These are phyloP conservation scores for Lasaia peninsularis DNA, from an alignment of 1,140 invertebrate genomes.

Conservation along the genomic window DNA sequence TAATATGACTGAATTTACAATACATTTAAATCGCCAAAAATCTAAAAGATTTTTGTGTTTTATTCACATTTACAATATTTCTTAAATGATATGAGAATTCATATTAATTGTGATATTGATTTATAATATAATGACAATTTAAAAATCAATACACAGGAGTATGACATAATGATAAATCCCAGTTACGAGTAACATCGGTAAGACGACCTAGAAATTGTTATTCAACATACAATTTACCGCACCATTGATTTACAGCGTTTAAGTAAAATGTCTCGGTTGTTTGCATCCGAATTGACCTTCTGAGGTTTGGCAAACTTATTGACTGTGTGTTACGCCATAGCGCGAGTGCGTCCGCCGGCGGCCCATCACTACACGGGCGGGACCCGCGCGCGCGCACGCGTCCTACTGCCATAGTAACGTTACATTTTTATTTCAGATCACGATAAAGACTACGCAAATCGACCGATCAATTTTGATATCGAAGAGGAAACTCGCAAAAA, in stretches of 20 bases:
- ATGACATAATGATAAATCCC: background rate
- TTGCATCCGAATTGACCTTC: constrained; percentile 72
- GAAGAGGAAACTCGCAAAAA: constrained; percentile 93
- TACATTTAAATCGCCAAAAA: too few relatives aligned
- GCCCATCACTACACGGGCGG: constrained; percentile 34
- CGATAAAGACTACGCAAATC: constrained; percentile 88
- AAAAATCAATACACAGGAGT: background rate
- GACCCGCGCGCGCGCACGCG: constrained; percentile 43
- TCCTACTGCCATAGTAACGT: constrained; percentile 25
- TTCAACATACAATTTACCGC: constrained; percentile 49
- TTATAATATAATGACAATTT: too few relatives aligned
- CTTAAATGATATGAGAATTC: too few relatives aligned
- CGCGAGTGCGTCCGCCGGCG: constrained; percentile 36
- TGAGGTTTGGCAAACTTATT: constrained; percentile 69
- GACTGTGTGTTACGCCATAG: constrained; percentile 64
- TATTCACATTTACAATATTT: too few relatives aligned
- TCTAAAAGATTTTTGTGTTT: too few relatives aligned
- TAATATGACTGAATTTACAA: too few relatives aligned
- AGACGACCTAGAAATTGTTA: constrained; percentile 56
- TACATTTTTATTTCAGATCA: constrained; percentile 59
- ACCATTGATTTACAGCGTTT: constrained; percentile 43
- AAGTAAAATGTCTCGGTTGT: constrained; percentile 56
- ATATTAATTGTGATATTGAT: too few relatives aligned
- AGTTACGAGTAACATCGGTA: constrained; percentile 19
- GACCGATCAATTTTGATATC: constrained; percentile 88